phyloP scores from a whole-genome alignment of 2,797 vertebrate species.

The Poeciliopsis presidionis region DNA sequence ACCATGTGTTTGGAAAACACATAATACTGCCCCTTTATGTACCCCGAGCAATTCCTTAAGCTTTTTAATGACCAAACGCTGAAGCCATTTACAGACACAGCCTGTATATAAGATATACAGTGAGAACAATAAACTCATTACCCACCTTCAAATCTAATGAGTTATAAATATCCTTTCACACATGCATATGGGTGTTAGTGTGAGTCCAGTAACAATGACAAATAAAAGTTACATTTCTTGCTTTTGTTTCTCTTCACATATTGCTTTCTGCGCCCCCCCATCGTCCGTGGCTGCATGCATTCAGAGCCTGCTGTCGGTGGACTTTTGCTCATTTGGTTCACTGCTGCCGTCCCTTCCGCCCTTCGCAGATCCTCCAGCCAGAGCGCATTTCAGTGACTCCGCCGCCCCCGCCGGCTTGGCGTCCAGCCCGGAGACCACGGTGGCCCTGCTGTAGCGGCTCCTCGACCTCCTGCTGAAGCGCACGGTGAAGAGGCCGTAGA shows the following conservation, averaged over 20 bases:
- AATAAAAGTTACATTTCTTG: not conserved
- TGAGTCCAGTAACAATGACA: not conserved
- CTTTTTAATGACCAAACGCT: not conserved
- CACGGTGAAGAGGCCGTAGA: constrained; percentile 85
- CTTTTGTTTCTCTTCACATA: constrained; percentile 10
- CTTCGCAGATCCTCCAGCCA: constrained; percentile 17
- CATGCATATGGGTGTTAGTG: not conserved
- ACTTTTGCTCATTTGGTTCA: constrained; percentile 34
- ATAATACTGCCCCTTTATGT: not conserved
- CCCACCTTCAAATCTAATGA: not conserved
- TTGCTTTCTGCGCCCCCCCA: constrained; percentile 12
- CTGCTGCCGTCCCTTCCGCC: constrained; percentile 17
- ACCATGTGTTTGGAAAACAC: too few species aligned
- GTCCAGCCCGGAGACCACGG: constrained; percentile 37
- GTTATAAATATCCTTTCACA: not conserved
- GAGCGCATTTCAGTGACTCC: constrained; percentile 54
- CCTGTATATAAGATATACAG: not conserved
- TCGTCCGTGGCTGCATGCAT: constrained; percentile 8
- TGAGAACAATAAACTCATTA: constrained; percentile 10
- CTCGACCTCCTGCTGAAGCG: constrained; percentile 67
- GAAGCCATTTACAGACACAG: not conserved
- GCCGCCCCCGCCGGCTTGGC: constrained; percentile 28
- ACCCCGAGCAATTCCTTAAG: not conserved
- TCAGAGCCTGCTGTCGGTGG: constrained; percentile 33
- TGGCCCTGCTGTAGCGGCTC: constrained; percentile 41